Evolutionary conservation across 2,888 invertebrate genomes (phyloP).

Genomic region (Cataglyphis albicans): DNA sequence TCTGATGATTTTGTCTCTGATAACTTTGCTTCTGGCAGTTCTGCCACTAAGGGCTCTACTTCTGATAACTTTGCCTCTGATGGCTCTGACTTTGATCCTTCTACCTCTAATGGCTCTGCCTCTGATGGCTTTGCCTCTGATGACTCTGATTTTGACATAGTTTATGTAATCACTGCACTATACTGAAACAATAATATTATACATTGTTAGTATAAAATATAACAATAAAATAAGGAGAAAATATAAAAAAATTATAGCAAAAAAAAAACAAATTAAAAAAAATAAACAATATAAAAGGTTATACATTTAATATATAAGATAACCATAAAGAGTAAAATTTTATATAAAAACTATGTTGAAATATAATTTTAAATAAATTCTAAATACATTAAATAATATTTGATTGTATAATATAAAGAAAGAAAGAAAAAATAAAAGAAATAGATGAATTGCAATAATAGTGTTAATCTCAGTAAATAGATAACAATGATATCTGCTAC

Average conservation of each 20-base stretch:
- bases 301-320: neutral
- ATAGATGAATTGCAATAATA: neutral
- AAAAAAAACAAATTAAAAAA: neutral
- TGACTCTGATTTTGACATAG: constrained; percentile 86
- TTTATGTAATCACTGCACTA: constrained; percentile 51
- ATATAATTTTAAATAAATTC: neutral
- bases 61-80: constrained; percentile 88
- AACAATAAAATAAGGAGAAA: neutral
- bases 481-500: neutral
- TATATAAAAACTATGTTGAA: neutral
- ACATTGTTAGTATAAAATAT: constrained; percentile 2
- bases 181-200: constrained; percentile 37
- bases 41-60: constrained; percentile 86
- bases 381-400: neutral
- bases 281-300: neutral
- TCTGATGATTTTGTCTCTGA: constrained; percentile 89
- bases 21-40: constrained; percentile 86
- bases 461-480: neutral
- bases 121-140: constrained; percentile 89
- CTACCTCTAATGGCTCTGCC: constrained; percentile 89
- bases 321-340: neutral
- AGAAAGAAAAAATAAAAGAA: neutral
- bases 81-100: constrained; percentile 87
- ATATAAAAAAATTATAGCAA: neutral
- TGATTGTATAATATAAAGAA: neutral